phyloP scores from a whole-genome alignment of 2,797 vertebrate genomes.

The Anniella stebbinsi region DNA sequence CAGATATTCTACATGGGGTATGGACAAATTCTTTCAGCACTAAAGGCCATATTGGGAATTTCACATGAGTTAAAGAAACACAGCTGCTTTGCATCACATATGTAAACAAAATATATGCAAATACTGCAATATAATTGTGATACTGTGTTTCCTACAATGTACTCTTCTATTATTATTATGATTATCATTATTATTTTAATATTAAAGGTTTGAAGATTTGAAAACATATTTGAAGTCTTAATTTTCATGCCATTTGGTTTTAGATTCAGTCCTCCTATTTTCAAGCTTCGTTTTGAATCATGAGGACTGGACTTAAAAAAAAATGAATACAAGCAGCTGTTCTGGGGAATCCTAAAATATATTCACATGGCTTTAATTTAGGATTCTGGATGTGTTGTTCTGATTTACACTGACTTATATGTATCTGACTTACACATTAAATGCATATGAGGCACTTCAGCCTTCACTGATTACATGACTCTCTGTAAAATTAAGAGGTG shows the following conservation, averaged over 20 bases:
- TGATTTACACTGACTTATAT: not conserved
- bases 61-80: not conserved
- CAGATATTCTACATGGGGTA: not conserved
- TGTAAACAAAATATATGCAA: not conserved
- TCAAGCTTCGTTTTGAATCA: not conserved
- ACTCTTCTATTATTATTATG: not conserved
- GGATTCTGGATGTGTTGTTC: not conserved
- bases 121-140: not conserved
- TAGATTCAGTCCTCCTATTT: not conserved
- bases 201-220: not conserved
- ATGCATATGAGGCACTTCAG: too few species aligned
- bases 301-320: not conserved
- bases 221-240: not conserved
- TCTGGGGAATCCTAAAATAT: not conserved
- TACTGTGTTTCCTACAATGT: not conserved
- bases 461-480: not conserved
- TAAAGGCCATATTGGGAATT: not conserved
- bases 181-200: too few species aligned
- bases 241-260: not conserved
- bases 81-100: conserved; percentile 1
- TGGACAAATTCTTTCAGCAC: not conserved
- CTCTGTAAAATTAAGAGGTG: not conserved
- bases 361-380: not conserved
- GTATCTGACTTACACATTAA: not conserved
- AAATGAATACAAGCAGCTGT: not conserved